These are phyloP conservation scores for Rhadinocentrus ornatus DNA, from an alignment of 2,797 vertebrate genomes.

Conservation along the genomic window DNA sequence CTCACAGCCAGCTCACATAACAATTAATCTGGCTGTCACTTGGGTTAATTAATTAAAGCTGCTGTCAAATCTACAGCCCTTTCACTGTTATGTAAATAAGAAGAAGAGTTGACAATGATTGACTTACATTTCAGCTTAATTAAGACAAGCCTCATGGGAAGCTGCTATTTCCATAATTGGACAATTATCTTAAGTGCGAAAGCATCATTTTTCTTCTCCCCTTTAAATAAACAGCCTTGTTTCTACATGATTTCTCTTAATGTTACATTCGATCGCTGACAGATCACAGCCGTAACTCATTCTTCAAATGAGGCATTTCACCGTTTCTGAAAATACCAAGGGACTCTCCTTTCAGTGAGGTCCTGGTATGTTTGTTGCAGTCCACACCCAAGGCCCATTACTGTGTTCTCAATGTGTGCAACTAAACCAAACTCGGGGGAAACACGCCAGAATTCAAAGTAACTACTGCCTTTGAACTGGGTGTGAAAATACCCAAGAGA, in stretches of 20 bases:
- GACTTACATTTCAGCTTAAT: conserved; percentile 39
- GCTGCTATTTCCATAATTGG: conserved; percentile 7
- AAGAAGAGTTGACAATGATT: conserved; percentile 7
- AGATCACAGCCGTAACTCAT: conserved; percentile 5
- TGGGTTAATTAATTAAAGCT: conserved; percentile 50
- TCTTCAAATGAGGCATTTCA: conserved; percentile 33
- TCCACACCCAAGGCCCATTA: conserved; percentile 39
- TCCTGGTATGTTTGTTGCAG: conserved; percentile 14
- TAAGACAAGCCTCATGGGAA: conserved; percentile 14
- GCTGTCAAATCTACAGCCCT: conserved; percentile 15
- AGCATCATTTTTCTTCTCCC: neutral
- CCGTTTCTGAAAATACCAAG: neutral
- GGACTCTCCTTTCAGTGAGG: neutral
- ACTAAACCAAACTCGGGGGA: conserved; percentile 14
- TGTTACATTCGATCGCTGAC: neutral
- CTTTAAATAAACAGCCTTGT: conserved; percentile 9
- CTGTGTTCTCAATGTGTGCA: conserved; percentile 11
- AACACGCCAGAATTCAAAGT: conserved; percentile 20
- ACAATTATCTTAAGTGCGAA: conserved; percentile 12
- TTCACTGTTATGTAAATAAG: conserved; percentile 40
- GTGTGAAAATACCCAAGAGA: conserved; percentile 53
- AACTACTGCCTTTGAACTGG: conserved; percentile 26
- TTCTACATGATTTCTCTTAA: neutral
- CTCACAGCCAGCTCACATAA: conserved; percentile 18
- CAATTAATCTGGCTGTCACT: conserved; percentile 55